phyloP scores from a whole-genome alignment of 2,797 vertebrate genomes.

The Trachops cirrhosus region DNA sequence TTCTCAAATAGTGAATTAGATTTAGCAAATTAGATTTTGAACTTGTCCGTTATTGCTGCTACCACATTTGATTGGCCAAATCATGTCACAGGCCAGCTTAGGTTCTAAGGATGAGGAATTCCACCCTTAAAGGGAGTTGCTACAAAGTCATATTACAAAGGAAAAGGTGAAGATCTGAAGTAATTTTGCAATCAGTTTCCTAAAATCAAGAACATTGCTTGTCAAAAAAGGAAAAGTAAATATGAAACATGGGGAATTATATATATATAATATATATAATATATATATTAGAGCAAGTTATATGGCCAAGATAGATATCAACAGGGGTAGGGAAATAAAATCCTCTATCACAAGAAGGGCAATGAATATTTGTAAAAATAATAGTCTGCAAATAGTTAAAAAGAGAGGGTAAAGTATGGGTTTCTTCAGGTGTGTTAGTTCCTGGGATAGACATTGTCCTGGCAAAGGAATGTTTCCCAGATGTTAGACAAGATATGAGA shows the following conservation, averaged over 20 bases:
- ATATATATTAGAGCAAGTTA: not conserved
- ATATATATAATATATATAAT: not conserved
- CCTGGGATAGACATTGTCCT: not conserved
- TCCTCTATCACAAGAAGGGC: not conserved
- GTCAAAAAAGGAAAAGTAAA: not conserved
- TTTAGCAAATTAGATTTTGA: not conserved
- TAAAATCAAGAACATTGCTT: not conserved
- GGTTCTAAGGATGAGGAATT: not conserved
- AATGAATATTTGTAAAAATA: slow-evolving; percentile 30
- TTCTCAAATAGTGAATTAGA: not conserved
- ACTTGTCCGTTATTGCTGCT: not conserved
- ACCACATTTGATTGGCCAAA: not conserved
- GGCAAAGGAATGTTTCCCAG: not conserved
- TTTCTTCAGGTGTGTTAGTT: not conserved
- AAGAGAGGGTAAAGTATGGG: not conserved
- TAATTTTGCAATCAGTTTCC: not conserved
- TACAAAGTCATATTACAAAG: not conserved
- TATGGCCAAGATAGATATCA: not conserved
- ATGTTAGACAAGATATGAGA: not conserved
- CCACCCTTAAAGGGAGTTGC: not conserved
- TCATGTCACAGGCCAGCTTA: not conserved
- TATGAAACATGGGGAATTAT: not conserved
- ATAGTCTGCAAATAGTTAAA: not conserved
- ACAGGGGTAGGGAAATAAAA: not conserved
- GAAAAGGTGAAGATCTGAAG: not conserved